Evolutionary conservation across 2,797 vertebrate species (phyloP).

Genomic region (Delichon dasypus): DNA sequence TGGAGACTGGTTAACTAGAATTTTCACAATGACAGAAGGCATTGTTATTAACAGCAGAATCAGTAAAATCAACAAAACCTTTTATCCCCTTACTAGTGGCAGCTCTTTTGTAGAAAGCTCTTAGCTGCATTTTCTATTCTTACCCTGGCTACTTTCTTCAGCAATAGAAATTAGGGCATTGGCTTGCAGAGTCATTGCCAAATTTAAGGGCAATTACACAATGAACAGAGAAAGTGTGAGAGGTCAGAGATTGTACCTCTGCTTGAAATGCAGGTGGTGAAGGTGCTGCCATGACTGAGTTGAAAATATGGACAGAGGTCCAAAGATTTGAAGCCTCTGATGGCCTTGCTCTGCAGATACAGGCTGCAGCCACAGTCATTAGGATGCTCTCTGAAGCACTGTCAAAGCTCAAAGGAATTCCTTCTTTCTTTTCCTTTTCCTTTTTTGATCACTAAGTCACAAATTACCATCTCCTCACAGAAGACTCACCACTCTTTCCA

Average conservation of each 20-base stretch:
- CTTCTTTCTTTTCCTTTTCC: too few relatives aligned
- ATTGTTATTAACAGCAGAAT: neutral
- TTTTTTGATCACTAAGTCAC: neutral
- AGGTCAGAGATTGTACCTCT: neutral
- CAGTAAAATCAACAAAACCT: neutral
- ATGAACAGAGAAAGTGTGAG: neutral
- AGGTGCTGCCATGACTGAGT: neutral
- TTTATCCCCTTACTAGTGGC: neutral
- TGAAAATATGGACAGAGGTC: neutral
- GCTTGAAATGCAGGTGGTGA: neutral
- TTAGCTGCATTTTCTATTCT: slow-evolving; percentile 2
- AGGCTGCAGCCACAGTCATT: neutral
- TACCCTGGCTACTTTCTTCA: neutral
- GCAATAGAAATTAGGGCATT: neutral
- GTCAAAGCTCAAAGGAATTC: neutral
- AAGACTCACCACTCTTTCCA: neutral
- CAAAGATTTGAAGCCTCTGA: neutral
- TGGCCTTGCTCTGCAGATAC: neutral
- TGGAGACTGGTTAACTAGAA: neutral
- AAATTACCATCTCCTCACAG: neutral
- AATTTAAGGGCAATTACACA: slow-evolving; percentile 36
- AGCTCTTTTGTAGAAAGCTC: neutral
- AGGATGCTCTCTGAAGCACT: neutral
- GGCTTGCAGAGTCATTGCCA: neutral
- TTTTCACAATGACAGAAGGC: neutral